Evolutionary conservation across 1,140 invertebrate species (phyloP).

Genomic region (Oryctes rhinoceros): DNA sequence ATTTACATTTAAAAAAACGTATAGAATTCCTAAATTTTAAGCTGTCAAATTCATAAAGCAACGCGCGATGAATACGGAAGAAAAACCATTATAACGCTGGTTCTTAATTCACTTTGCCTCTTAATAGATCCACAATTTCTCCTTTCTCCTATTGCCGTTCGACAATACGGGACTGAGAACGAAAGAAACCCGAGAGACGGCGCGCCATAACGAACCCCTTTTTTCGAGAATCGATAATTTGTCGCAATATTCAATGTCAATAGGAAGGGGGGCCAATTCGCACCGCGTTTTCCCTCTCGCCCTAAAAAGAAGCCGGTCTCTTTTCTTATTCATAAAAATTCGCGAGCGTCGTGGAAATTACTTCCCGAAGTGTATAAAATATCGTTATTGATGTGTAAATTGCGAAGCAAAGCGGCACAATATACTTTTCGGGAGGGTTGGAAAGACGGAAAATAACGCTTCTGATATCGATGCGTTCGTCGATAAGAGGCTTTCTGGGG

Average conservation of each 20-base stretch:
- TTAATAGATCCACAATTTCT: not conserved
- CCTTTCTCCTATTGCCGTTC: not conserved
- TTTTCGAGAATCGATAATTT: conserved; percentile 3
- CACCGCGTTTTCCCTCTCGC: not conserved
- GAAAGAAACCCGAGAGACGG: not conserved
- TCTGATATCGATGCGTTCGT: not conserved
- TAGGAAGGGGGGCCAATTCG: not conserved
- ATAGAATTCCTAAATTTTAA: too few relatives aligned
- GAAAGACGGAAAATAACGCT: not conserved
- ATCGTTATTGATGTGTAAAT: conserved; percentile 22
- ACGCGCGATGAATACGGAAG: too few relatives aligned
- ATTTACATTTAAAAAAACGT: too few relatives aligned
- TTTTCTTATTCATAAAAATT: conserved; percentile 6
- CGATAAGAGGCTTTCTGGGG: not conserved
- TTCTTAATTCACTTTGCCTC: conserved; percentile 8
- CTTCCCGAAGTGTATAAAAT: conserved; percentile 7
- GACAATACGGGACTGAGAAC: not conserved
- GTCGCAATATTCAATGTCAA: conserved; percentile 10
- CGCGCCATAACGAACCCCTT: not conserved
- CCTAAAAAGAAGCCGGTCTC: not conserved
- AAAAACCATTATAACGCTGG: not conserved
- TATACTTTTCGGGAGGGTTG: too few relatives aligned
- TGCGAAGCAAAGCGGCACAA: not conserved
- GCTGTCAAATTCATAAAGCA: too few relatives aligned
- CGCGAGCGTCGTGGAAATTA: not conserved